phyloP scores from a whole-genome alignment of 2,113 vertebrate genomes.

The Mormoops blainvillei region DNA sequence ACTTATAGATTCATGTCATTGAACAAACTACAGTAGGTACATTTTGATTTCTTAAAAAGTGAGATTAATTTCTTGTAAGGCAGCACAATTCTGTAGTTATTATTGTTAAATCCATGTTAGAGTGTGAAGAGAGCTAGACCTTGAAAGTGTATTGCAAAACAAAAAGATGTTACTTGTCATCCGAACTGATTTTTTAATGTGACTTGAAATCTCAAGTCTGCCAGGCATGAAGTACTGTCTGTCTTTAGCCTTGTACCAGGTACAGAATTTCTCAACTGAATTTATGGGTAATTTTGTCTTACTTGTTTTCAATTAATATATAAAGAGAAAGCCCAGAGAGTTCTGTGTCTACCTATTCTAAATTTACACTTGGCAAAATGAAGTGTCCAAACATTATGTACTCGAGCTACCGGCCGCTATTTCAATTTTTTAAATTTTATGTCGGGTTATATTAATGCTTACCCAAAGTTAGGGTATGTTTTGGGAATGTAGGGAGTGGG shows the following conservation, averaged over 20 bases:
- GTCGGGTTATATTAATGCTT: not conserved
- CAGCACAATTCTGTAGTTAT: not conserved
- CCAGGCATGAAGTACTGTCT: not conserved
- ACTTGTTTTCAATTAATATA: not conserved
- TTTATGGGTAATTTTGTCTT: not conserved
- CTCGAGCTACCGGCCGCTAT: not conserved
- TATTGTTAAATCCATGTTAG: not conserved
- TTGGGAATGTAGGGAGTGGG: not conserved
- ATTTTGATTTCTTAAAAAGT: not conserved
- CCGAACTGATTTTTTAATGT: not conserved
- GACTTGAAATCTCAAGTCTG: not conserved
- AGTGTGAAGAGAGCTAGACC: not conserved
- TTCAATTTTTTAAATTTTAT: not conserved
- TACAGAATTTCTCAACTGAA: not conserved
- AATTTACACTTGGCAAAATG: not conserved
- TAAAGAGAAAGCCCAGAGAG: conserved; percentile 25
- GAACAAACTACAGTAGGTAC: not conserved
- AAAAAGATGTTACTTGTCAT: not conserved
- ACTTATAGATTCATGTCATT: not conserved
- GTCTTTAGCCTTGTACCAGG: not conserved
- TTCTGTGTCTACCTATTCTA: not conserved
- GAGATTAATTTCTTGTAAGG: not conserved
- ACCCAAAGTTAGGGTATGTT: not conserved
- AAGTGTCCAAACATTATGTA: not conserved
- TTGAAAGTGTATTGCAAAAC: conserved; percentile 1